Evolutionary conservation across 1,140 invertebrate genomes (phyloP).

Genomic region (Drosophila bipectinata): DNA sequence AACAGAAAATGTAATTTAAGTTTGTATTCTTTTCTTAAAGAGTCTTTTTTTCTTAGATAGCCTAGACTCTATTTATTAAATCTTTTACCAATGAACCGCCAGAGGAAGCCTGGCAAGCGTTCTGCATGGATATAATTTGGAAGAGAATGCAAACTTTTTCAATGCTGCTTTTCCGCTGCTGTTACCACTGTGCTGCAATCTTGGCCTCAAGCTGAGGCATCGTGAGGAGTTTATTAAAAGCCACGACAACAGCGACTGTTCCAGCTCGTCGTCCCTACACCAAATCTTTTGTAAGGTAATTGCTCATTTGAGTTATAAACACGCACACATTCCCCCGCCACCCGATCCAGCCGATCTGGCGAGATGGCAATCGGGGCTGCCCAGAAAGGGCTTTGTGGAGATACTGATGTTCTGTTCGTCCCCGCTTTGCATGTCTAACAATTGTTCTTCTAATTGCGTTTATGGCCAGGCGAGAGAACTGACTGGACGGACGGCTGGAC

Average conservation of each 20-base stretch:
- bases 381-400: conserved; percentile 39
- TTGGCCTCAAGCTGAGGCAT: conserved; percentile 28
- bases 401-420: conserved; percentile 11
- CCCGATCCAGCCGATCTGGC: conserved; percentile 1
- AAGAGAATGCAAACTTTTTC: no score
- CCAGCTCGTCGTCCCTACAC: conserved; percentile 23
- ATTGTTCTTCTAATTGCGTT: conserved; percentile 83
- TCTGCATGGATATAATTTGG: no score
- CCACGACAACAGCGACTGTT: conserved; percentile 43
- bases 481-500: conserved; percentile 18
- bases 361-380: conserved; percentile 69
- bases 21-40: no score
- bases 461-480: conserved; percentile 61
- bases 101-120: no score
- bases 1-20: no score
- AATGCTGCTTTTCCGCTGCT: not conserved
- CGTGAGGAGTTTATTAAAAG: conserved; percentile 80
- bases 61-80: no score
- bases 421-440: conserved; percentile 81
- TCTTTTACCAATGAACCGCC: no score
- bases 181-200: conserved; percentile 22
- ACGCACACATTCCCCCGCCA: conserved; percentile 55
- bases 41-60: no score
- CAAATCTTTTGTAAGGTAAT: conserved; percentile 77
- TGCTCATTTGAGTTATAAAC: conserved; percentile 82